Evolutionary conservation across 2,888 invertebrate genomes (phyloP), one percentile per base, ranked within the genome.

Genomic region (Pristionchus arcanus): DNA sequence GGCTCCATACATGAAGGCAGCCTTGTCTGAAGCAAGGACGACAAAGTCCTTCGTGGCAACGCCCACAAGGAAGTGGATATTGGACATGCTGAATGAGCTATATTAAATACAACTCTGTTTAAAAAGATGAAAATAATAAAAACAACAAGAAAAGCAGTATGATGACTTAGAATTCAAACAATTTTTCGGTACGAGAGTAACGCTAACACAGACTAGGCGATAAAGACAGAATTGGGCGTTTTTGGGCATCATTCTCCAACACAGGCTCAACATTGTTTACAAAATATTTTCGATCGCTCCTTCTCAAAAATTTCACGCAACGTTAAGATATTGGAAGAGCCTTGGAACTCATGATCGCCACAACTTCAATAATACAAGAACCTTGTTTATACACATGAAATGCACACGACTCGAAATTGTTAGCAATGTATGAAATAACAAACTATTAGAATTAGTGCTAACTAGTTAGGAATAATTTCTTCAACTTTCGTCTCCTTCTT

Each of bases 11-110:
- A 93, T 92, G 91, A 94, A 94, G 11, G 92, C 91, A 7, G 91
- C 90, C 89, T 94, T 94, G 92, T 95, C 95, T 16, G 94, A 93
- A 15, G 95, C 95, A 90, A 95, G 90, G 83, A 95, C 92, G 55
- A 95, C 95, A 84, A 92, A 95, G 86, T 95, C 92, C 31, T 94
- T 93, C 19, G 94, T 95, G 86, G 94, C 91, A 53, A 94, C 90
- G 21, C 95, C 95, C 83, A 94, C 92, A 90, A 95, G 87, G 89
- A 94, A 95, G 91, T 94, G 92, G 92, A 94, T 94, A 19, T 90
- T 90, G 21, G 91, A 90, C 92, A 91, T 92, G 25, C 42, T 90
- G 42, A 68, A 5, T 68, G 4, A 25, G 25, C 25, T n/a, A 31
- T 42, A 42, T 28, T 53, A n/a, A 87, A 63, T n/a, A 37, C 49